phyloP scores from a whole-genome alignment of 2,888 invertebrate genomes.

The Phortica magna region DNA sequence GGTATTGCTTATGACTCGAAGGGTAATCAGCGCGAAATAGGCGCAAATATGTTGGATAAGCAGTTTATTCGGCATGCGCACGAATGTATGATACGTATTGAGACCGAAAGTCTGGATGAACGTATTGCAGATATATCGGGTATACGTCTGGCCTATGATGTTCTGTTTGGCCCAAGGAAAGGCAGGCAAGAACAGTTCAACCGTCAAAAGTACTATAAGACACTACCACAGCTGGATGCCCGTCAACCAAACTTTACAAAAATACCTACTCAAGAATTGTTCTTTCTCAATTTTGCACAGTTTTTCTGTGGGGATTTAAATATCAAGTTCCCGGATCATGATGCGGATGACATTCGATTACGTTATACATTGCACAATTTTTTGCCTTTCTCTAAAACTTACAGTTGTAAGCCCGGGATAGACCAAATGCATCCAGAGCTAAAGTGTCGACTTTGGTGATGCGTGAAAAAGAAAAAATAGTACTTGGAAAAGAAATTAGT shows the following conservation, averaged over 20 bases:
- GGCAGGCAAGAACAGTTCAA: constrained; percentile 29
- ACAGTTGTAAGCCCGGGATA: constrained; percentile 51
- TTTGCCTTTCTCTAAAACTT: constrained; percentile 58
- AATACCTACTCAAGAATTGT: constrained; percentile 52
- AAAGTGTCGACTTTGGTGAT: constrained; percentile 67
- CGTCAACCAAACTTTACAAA: constrained; percentile 46
- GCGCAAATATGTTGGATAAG: constrained; percentile 41
- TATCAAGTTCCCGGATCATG: constrained; percentile 58
- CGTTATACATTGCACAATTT: constrained; percentile 62
- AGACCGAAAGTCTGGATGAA: constrained; percentile 61
- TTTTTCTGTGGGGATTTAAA: constrained; percentile 67
- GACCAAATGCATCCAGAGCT: constrained; percentile 61
- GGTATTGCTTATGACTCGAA: constrained; percentile 54
- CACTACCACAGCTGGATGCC: background rate
- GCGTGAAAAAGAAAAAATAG: background rate
- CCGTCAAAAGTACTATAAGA: background rate
- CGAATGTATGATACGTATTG: constrained; percentile 49
- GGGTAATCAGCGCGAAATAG: constrained; percentile 51
- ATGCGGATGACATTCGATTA: constrained; percentile 65
- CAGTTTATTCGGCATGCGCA: constrained; percentile 30
- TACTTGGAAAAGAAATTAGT: background rate
- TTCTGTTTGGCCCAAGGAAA: constrained; percentile 47
- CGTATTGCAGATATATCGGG: constrained; percentile 70
- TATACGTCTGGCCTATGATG: constrained; percentile 62
- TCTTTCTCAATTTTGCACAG: constrained; percentile 70